A percentile compares a stretch with the other conserved stretches of the same genome.
These are phyloP conservation scores for Fulmarus glacialis DNA, from an alignment of 2,113 vertebrate genomes.

Conservation along the genomic window DNA sequence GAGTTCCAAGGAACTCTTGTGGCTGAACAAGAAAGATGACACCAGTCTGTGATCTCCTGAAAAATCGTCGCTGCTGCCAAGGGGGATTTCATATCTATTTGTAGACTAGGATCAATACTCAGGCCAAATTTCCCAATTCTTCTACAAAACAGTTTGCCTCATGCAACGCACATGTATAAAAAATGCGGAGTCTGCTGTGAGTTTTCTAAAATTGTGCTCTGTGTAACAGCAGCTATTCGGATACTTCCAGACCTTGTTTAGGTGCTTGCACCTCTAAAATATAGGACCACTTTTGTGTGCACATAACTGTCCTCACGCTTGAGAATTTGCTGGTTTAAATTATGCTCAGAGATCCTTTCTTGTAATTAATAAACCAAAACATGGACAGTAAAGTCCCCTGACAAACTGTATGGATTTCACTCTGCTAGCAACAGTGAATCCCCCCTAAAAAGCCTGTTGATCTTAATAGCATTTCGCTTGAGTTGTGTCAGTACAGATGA, in stretches of 20 bases:
- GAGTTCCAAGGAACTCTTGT: background rate
- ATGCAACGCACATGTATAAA: background rate
- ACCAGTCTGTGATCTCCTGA: background rate
- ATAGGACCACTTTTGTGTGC: background rate
- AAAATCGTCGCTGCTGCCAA: background rate
- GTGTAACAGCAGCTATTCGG: background rate
- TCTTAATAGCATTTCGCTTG: background rate
- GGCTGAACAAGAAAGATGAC: conserved; percentile 31
- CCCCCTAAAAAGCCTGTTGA: background rate
- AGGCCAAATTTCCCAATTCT: background rate
- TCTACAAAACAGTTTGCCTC: background rate
- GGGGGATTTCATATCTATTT: conserved; percentile 9
- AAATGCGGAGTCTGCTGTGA: background rate
- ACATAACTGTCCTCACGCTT: background rate
- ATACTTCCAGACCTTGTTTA: background rate
- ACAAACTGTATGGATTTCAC: background rate
- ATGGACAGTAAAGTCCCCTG: background rate
- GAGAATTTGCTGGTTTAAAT: background rate
- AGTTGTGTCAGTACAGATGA: background rate
- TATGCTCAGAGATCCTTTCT: background rate
- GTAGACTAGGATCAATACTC: background rate
- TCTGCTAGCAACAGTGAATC: background rate
- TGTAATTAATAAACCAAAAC: background rate
- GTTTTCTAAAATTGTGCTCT: background rate
- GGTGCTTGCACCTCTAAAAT: background rate